These are phyloP conservation scores for Xenops minutus DNA, from an alignment of 2,797 vertebrate genomes.

Conservation along the genomic window DNA sequence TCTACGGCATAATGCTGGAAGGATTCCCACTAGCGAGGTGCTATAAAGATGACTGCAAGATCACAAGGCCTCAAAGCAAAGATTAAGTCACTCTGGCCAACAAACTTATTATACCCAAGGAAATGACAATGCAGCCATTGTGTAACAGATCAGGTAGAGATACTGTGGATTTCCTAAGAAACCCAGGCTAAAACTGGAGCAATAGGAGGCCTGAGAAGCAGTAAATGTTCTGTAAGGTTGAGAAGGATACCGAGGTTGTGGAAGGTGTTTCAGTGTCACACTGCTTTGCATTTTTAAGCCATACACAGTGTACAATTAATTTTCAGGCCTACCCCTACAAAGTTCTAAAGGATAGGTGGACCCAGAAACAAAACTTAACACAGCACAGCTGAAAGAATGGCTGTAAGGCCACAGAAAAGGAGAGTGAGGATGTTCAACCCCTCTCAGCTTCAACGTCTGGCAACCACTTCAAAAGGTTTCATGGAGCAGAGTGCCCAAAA, in stretches of 20 bases:
- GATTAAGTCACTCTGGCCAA: background rate
- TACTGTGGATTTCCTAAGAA: background rate
- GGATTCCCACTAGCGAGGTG: background rate
- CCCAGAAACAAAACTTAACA: background rate
- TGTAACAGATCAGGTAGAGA: background rate
- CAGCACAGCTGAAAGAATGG: background rate
- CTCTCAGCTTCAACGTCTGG: conserved; percentile 36
- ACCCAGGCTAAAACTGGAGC: background rate
- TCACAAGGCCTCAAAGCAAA: conserved; percentile 8
- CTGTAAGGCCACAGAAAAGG: background rate
- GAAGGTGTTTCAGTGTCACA: background rate
- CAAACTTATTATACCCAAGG: background rate
- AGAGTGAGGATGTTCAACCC: background rate
- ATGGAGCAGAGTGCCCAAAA: background rate
- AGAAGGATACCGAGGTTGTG: background rate
- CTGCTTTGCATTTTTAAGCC: background rate
- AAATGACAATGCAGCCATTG: background rate
- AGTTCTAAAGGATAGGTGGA: background rate
- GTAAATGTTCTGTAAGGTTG: background rate
- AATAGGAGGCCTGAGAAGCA: background rate
- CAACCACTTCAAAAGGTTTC: conserved; percentile 41
- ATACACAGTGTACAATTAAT: background rate
- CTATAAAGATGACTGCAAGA: conserved; percentile 8
- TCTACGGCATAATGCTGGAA: conserved; percentile 15
- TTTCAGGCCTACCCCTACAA: background rate